phyloP scores from a whole-genome alignment of 2,797 vertebrate genomes.

The Notoglanidium macrostoma region DNA sequence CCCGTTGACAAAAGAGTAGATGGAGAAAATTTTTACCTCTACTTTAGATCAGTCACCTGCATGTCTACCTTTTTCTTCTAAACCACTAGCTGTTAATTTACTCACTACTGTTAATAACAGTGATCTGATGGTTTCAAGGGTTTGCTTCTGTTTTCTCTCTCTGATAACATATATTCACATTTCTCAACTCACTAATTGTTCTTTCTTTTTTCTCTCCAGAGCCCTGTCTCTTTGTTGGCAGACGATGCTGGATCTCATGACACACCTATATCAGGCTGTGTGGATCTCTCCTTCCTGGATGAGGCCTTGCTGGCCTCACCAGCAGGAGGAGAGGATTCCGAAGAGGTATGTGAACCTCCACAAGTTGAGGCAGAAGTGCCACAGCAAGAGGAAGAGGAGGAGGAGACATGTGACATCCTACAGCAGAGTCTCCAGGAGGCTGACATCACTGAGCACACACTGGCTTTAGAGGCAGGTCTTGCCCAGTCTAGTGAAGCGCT shows the following conservation, averaged over 20 bases:
- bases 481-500: conserved; percentile 66
- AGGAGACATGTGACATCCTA: conserved; percentile 78
- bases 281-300: conserved; percentile 83
- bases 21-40: conserved; percentile 14
- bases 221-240: conserved; percentile 78
- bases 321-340: conserved; percentile 63
- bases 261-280: conserved; percentile 74
- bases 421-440: conserved; percentile 83
- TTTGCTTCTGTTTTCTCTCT: neutral
- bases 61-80: neutral
- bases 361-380: conserved; percentile 65
- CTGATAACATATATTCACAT: neutral
- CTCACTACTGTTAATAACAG: neutral
- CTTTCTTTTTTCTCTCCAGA: conserved; percentile 63
- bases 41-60: conserved; percentile 25
- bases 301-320: conserved; percentile 79
- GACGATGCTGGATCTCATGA: conserved; percentile 73
- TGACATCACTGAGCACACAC: conserved; percentile 82
- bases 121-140: neutral
- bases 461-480: conserved; percentile 78
- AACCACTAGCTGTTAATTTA: neutral
- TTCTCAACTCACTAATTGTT: neutral
- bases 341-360: conserved; percentile 55
- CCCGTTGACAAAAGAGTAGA: conserved; percentile 35
- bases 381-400: conserved; percentile 65